phyloP scores from a whole-genome alignment of 2,888 invertebrate species.

The Shargacucullia verbasci region DNA sequence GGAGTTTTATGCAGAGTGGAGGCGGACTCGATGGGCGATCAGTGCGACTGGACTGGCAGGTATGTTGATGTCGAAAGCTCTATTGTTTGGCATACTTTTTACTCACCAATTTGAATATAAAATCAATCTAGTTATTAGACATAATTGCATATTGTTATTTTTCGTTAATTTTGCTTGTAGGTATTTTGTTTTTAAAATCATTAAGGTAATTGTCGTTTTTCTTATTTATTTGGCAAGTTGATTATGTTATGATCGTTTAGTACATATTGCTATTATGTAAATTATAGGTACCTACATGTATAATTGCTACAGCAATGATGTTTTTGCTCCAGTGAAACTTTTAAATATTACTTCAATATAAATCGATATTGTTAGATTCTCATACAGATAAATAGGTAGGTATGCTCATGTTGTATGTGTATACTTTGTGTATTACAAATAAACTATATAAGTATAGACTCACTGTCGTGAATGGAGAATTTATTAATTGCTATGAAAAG shows the following conservation, averaged over 20 bases:
- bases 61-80: slow-evolving; percentile 75
- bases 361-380: no score
- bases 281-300: no score
- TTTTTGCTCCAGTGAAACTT: no score
- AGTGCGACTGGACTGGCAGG: slow-evolving; percentile 92
- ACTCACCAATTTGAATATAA: slow-evolving; percentile 31
- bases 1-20: slow-evolving; percentile 79
- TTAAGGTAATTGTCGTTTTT: background rate
- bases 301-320: no score
- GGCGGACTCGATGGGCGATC: slow-evolving; percentile 90
- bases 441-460: no score
- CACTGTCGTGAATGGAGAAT: no score
- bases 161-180: slow-evolving; percentile 8
- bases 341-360: no score
- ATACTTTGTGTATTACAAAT: no score
- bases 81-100: slow-evolving; percentile 63
- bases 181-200: background rate
- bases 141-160: slow-evolving; percentile 19
- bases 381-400: no score
- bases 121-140: slow-evolving; percentile 36
- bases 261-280: no score
- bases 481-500: no score
- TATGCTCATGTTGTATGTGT: no score
- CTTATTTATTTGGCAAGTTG: background rate
- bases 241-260: background rate